A percentile compares a stretch with the other conserved stretches of the same genome.
Conservation (phyloP, 2,888 invertebrate genomes). For the Portevinia maculata region DNA sequence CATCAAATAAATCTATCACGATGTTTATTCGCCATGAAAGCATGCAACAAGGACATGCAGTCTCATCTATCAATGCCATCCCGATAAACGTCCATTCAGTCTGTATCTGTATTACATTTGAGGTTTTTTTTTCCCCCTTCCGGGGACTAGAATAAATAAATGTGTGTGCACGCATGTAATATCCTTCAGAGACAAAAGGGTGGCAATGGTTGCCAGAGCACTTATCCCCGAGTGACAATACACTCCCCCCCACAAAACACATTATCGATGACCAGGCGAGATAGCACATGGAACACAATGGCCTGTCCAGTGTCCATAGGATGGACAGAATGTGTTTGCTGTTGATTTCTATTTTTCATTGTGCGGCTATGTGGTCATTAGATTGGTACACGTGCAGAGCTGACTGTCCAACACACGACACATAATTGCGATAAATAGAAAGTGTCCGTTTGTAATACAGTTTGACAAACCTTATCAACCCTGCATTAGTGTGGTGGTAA, state of each 20-base stretch:
- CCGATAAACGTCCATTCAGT: conserved; percentile 58
- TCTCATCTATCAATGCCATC: conserved; percentile 69
- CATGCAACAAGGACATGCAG: conserved; percentile 56
- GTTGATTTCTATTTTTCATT: conserved; percentile 59
- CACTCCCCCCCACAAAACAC: conserved; percentile 41
- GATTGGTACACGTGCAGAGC: conserved; percentile 71
- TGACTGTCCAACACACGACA: conserved; percentile 74
- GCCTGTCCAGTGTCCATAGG: conserved; percentile 21
- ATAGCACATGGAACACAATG: conserved; percentile 39
- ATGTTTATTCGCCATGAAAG: conserved; percentile 45
- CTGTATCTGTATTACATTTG: conserved; percentile 54
- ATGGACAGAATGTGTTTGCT: conserved; percentile 59
- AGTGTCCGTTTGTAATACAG: conserved; percentile 76
- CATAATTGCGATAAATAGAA: conserved; percentile 77
- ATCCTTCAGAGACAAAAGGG: conserved; percentile 45
- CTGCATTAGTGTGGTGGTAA: conserved; percentile 7
- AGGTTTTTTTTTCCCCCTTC: conserved; percentile 27
- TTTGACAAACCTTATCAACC: conserved; percentile 72
- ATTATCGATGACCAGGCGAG: conserved; percentile 65
- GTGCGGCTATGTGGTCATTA: conserved; percentile 68
- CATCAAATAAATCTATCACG: conserved; percentile 47
- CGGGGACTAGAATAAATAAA: conserved; percentile 35
- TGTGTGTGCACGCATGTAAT: conserved; percentile 52
- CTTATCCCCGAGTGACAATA: conserved; percentile 54
- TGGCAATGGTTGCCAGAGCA: conserved; percentile 38